A percentile compares a stretch with the other conserved stretches of the same genome.
phyloP scores from a whole-genome alignment of 2,888 invertebrate genomes.

The Pristionchus mayeri region DNA sequence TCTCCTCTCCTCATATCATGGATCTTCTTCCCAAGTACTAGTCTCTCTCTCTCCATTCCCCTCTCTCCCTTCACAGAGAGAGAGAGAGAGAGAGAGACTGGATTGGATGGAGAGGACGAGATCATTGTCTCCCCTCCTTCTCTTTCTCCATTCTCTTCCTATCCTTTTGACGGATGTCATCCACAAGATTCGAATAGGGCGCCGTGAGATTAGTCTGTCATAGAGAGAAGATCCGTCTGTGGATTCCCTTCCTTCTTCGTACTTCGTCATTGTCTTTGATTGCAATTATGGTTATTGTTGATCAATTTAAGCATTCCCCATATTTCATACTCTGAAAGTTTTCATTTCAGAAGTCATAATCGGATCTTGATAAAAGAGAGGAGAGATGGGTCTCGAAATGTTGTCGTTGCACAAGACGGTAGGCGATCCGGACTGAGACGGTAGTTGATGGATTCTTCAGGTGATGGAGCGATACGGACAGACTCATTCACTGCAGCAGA shows the following conservation, averaged over 20 bases:
- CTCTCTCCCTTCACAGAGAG: neutral
- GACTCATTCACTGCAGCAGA: constrained; percentile 57
- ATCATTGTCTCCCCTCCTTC: neutral
- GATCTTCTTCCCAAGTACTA: too few relatives aligned
- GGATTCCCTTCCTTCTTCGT: too few relatives aligned
- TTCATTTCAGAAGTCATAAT: neutral
- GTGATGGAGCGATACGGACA: constrained; percentile 49
- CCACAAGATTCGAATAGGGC: neutral
- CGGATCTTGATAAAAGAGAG: neutral
- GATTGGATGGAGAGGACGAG: too few relatives aligned
- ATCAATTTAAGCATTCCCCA: neutral
- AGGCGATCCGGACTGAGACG: neutral
- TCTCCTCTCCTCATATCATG: constrained; percentile 10
- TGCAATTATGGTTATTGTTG: too few relatives aligned
- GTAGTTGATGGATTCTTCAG: constrained; percentile 42
- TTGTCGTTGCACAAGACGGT: constrained; percentile 64
- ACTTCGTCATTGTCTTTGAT: too few relatives aligned
- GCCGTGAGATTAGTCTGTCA: neutral
- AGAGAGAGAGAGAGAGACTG: too few relatives aligned
- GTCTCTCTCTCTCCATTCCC: neutral
- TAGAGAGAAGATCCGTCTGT: neutral
- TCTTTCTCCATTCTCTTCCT: neutral
- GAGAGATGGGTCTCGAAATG: constrained; percentile 67
- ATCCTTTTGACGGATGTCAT: neutral
- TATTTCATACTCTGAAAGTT: neutral